Evolutionary conservation across 2,113 vertebrate species (phyloP), one percentile per base, ranked within the genome.

Genomic region (Numenius arquata): DNA sequence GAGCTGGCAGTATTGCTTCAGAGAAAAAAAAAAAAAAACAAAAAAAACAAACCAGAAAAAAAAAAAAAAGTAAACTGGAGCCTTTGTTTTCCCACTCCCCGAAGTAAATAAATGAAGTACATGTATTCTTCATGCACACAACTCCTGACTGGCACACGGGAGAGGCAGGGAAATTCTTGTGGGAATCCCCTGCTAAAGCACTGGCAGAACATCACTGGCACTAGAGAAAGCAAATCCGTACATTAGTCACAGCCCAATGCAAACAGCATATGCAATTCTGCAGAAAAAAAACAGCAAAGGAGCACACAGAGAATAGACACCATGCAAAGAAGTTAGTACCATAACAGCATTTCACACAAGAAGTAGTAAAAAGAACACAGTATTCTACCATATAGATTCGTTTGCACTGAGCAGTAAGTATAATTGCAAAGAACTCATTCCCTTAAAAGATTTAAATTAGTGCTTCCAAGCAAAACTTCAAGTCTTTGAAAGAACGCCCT

Each of bases 151-250:
- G 74, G 68, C 90, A 90, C 65, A 41, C 0, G 3, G 74, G 29
- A 77, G 18, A 61, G 18, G 29, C 40, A 43, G 52, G 61, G 61
- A 56, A 96, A 89, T 90, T 94, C 73, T 52, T 81, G 41, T 43
- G 76, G 92, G 94, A 94, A 86, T 71, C 77, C 84, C 86, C 88
- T 56, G 38, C 76, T 87, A 75, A 59, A 91, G 40, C 36, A 67
- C 45, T 90, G 76, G 62, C 73, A 93, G 53, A 85, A 90, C 34
- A 92, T 73, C 66, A 38, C 66, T 91, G 68, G 53, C 3, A 1
- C 56, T 73, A 55, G 38, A 91, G 78, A 89, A 82, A 93, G 63
- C 8, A 5, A 85, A 71, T 34, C 56, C 4, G 2, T 20, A 4
- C 30, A 25, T 90, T 32, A 91, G 66, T 66, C 74, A 91, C 1